Conservation (phyloP, 2,113 vertebrate species). For the Felis chaus region DNA sequence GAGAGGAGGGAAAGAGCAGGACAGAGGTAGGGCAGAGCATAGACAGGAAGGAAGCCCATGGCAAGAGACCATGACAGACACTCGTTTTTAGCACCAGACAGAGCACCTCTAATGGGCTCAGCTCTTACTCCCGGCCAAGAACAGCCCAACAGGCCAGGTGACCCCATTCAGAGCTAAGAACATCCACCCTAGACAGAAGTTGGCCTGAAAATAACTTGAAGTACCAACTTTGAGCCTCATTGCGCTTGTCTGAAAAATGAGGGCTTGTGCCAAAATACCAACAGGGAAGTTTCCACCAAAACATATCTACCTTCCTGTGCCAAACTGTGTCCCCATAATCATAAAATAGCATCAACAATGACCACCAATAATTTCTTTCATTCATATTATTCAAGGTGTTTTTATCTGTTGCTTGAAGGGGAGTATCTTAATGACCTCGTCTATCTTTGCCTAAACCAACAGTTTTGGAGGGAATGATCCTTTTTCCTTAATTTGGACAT, state of each 20-base stretch:
- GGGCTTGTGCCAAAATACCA: too few relatives aligned
- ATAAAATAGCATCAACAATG: background rate
- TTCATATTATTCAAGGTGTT: background rate
- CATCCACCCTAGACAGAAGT: background rate
- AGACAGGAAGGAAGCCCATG: background rate
- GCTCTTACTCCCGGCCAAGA: background rate
- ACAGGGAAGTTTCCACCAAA: background rate
- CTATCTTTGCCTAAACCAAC: background rate
- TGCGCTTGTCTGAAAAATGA: background rate
- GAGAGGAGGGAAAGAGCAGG: background rate
- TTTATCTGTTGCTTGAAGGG: background rate
- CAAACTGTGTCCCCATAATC: background rate
- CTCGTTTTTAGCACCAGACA: background rate
- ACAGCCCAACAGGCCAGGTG: rapidly evolving
- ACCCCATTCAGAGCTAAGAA: background rate
- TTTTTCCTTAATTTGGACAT: background rate
- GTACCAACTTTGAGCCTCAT: background rate
- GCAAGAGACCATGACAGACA: background rate
- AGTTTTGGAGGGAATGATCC: background rate
- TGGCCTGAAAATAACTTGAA: background rate
- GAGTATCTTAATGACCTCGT: background rate
- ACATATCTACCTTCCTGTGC: background rate
- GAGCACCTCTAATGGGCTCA: rapidly evolving
- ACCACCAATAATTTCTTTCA: background rate
- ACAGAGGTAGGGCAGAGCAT: background rate